Evolutionary conservation across 2,797 vertebrate species (phyloP), one percentile per base, ranked within the genome.

Genomic region (Eulemur coronatus): DNA sequence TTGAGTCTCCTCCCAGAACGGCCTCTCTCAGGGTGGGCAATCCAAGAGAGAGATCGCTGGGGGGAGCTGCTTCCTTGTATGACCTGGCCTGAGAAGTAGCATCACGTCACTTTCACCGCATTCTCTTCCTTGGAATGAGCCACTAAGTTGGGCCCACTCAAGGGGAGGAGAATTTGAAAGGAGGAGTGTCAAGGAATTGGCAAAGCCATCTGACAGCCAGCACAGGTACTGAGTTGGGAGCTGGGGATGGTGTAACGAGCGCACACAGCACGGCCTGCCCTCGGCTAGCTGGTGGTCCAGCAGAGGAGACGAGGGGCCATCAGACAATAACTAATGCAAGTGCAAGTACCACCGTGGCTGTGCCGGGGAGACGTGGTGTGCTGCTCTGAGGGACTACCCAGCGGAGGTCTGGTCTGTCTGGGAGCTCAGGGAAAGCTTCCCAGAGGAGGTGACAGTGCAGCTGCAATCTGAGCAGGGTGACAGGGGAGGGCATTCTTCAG

Each of bases 31-130:
- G 81, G 2, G 9, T 0, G 3, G 59, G 12, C 43, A 1, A 41
- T 30, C 38, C 41, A 2, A 43, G 65, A n/a, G 20, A 24, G n/a
- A 57, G 28, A 41, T 41, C 38, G 38, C 38, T 1, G 38, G 38
- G 9, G 10, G 57, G 28, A 22, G 20, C 17, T 6, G 7, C 55
- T 2, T 6, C 48, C 24, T 78, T 50, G 26, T 0, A 20, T 0
- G 15, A 43, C 69, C n/a, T 33, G 15, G n/a, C 10, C 63, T n/a
- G 24, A 28, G 82, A 63, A 75, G 55, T 20, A 13, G 35, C n/a
- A 2, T 26, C 0, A 4, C n/a, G 7, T 17, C 26, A 3, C 33
- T 38, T 22, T 30, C 33, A n/a, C 57, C 3, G 43, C 11, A 0
- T 22, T 43, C 26, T 26, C 0, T 20, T 69, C 9, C 24, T 43